A percentile compares a stretch with the other conserved stretches of the same genome.
Evolutionary conservation across 2,888 invertebrate species (phyloP).

Genomic region (Clanis bilineata): DNA sequence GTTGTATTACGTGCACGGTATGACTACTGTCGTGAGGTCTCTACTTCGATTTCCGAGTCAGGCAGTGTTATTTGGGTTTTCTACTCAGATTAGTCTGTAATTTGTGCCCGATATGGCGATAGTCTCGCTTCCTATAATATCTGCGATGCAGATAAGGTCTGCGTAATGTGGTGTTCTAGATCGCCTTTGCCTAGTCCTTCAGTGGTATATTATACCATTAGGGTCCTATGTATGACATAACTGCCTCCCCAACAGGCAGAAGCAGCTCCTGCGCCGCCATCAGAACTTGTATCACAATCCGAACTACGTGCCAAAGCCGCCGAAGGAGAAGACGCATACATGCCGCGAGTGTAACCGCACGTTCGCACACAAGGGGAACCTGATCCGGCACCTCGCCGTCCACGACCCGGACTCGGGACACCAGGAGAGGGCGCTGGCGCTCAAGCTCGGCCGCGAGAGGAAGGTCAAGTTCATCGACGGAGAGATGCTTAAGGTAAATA

Average conservation of each 20-base stretch:
- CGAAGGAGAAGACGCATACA: constrained; percentile 93
- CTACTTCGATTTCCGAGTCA: too few species aligned
- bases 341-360: constrained; percentile 90
- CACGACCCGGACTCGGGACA: constrained; percentile 93
- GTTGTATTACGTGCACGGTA: too few species aligned
- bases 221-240: too few species aligned
- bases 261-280: constrained; percentile 94
- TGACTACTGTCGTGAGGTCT: too few species aligned
- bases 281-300: constrained; percentile 97
- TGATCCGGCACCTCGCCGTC: constrained; percentile 94
- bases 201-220: too few species aligned
- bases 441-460: constrained; percentile 90
- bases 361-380: constrained; percentile 94
- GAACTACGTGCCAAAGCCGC: constrained; percentile 92
- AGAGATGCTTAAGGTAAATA: constrained; percentile 46
- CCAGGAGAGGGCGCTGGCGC: constrained; percentile 87
- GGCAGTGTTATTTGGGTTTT: too few species aligned
- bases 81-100: too few species aligned
- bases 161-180: too few species aligned
- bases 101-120: too few species aligned
- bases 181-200: too few species aligned
- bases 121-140: too few species aligned
- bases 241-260: constrained; percentile 85
- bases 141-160: too few species aligned
- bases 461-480: constrained; percentile 86